phyloP scores from a whole-genome alignment of 2,888 invertebrate species.

The Sussaba pulchella region DNA sequence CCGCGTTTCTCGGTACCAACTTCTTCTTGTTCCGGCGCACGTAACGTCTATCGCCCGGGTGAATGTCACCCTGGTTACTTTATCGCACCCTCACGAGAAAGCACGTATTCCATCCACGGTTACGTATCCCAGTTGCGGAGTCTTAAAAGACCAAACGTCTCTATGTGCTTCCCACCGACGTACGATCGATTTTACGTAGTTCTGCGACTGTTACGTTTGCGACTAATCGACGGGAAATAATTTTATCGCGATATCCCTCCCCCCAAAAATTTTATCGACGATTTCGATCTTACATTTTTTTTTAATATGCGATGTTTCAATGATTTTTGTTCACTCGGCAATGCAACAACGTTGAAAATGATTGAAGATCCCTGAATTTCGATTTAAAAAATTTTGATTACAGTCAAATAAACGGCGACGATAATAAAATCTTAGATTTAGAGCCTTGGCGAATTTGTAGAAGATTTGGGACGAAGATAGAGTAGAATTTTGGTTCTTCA shows the following conservation, averaged over 20 bases:
- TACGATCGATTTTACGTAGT: not conserved
- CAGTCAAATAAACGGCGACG: too few relatives aligned
- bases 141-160: not conserved
- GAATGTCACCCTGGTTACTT: slow-evolving; percentile 41
- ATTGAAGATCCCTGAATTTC: too few relatives aligned
- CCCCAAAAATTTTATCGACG: not conserved
- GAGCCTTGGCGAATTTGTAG: slow-evolving; percentile 75
- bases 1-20: slow-evolving; percentile 44
- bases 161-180: not conserved
- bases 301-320: too few relatives aligned
- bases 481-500: slow-evolving; percentile 76
- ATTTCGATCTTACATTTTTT: not conserved
- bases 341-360: too few relatives aligned
- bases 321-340: too few relatives aligned
- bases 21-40: slow-evolving; percentile 30
- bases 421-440: slow-evolving; percentile 73
- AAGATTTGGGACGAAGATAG: slow-evolving; percentile 74
- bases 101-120: slow-evolving; percentile 36
- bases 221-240: slow-evolving; percentile 10
- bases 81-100: slow-evolving; percentile 51
- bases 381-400: too few relatives aligned
- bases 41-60: slow-evolving; percentile 28
- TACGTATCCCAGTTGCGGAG: slow-evolving; percentile 33
- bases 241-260: not conserved
- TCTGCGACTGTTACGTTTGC: not conserved